These are phyloP conservation scores for Lycaena phlaeas DNA, from an alignment of 2,888 invertebrate genomes.

Conservation along the genomic window DNA sequence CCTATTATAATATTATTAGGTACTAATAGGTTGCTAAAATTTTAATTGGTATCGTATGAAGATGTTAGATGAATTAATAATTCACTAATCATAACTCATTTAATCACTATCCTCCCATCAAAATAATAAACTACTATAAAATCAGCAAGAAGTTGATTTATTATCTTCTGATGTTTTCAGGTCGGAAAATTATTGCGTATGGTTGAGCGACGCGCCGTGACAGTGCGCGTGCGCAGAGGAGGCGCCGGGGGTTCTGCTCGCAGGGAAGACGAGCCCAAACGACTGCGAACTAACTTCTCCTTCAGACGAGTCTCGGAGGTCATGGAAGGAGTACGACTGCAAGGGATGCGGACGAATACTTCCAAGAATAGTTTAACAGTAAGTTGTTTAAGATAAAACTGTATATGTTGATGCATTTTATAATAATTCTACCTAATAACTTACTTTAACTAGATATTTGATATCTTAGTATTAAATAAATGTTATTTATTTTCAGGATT, in stretches of 20 bases:
- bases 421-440: no score
- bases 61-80: no score
- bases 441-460: no score
- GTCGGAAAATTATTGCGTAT: constrained; percentile 54
- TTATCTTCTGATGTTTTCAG: constrained; percentile 27
- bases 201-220: constrained; percentile 58
- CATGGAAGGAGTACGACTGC: constrained; percentile 63
- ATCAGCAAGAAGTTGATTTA: no score
- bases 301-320: constrained; percentile 66
- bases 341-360: constrained; percentile 51
- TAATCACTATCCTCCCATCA: no score
- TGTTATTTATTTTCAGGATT: constrained; percentile 33
- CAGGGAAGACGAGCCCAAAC: constrained; percentile 29
- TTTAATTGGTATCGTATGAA: no score
- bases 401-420: no score
- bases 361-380: constrained; percentile 37
- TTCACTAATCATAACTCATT: no score
- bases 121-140: no score
- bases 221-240: constrained; percentile 53
- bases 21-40: no score
- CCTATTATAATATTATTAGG: no score
- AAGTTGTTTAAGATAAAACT: constrained; percentile 2
- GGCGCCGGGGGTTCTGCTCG: constrained; percentile 32
- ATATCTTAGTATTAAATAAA: no score
- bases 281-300: constrained; percentile 55